Percentiles rank a stretch among this genome's conserved stretches.
phyloP scores from a whole-genome alignment of 2,113 vertebrate species.

The Menidia beryllina region DNA sequence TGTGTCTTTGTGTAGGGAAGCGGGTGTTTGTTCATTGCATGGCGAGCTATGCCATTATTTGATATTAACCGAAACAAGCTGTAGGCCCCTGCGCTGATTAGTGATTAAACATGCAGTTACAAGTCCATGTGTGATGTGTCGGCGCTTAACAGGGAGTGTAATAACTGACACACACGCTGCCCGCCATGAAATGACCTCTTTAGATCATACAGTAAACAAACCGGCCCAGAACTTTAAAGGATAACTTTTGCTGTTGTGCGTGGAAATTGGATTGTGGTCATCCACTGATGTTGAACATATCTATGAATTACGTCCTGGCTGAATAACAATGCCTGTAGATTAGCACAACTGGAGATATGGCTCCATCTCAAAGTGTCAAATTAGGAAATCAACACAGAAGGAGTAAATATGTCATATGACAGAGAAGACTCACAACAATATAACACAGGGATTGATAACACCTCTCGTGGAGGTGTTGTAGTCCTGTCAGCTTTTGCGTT shows the following conservation, averaged over 20 bases:
- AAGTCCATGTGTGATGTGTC: conserved; percentile 43
- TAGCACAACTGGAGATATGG: conserved; percentile 28
- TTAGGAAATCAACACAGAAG: too few species aligned
- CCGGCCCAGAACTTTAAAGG: conserved; percentile 6
- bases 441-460: conserved; percentile 43
- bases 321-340: conserved; percentile 1
- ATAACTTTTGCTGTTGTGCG: not conserved
- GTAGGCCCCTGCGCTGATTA: conserved; percentile 68
- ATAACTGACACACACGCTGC: conserved; percentile 44
- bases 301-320: conserved; percentile 3
- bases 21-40: conserved; percentile 72
- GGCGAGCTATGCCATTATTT: conserved; percentile 74
- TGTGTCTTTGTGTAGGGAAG: conserved; percentile 58
- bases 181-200: conserved; percentile 7
- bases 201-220: conserved; percentile 19
- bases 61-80: conserved; percentile 67
- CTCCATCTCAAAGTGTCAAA: too few species aligned
- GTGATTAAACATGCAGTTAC: conserved; percentile 70
- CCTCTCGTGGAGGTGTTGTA: conserved; percentile 17
- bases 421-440: conserved; percentile 45
- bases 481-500: conserved; percentile 39
- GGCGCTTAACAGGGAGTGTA: conserved; percentile 59
- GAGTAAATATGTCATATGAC: conserved; percentile 48
- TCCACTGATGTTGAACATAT: not conserved
- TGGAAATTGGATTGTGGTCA: conserved; percentile 9